Evolutionary conservation across 1,140 invertebrate species (phyloP).

Genomic region (Drosophila kanapiae): DNA sequence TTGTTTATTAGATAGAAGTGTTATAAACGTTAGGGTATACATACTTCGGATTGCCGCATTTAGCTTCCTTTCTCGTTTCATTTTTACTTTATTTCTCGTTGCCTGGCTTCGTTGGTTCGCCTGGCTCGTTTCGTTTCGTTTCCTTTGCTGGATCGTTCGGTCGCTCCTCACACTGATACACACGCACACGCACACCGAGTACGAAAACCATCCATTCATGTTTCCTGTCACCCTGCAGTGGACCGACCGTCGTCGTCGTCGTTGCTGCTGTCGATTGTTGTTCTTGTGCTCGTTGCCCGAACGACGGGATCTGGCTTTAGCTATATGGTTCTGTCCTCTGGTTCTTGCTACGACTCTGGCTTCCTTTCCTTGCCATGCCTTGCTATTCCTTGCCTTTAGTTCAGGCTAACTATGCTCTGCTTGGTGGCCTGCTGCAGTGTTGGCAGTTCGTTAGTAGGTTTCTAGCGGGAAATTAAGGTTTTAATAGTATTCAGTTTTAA

Average conservation of each 20-base stretch:
- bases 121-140: slow-evolving; percentile 38
- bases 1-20: background rate
- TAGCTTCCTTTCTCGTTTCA: slow-evolving; percentile 39
- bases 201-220: slow-evolving; percentile 82
- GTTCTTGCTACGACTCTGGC: slow-evolving; percentile 28
- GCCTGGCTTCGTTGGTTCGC: slow-evolving; percentile 14
- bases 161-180: slow-evolving; percentile 45
- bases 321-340: slow-evolving; percentile 27
- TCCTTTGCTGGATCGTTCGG: slow-evolving; percentile 38
- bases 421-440: slow-evolving; percentile 3
- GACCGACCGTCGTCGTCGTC: slow-evolving; percentile 42
- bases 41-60: background rate
- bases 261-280: slow-evolving; percentile 43
- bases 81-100: slow-evolving; percentile 62
- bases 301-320: slow-evolving; percentile 47
- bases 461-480: background rate
- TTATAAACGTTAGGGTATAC: background rate
- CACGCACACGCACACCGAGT: slow-evolving; percentile 35
- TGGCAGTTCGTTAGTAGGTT: background rate
- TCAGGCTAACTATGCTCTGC: slow-evolving; percentile 15
- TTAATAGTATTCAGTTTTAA: background rate
- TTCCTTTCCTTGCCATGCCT: slow-evolving; percentile 13
- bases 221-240: slow-evolving; percentile 80
- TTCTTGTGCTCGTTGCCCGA: slow-evolving; percentile 50
- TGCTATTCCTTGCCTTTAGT: slow-evolving; percentile 9